phyloP scores from a whole-genome alignment of 2,113 vertebrate species.

The Anoplopoma fimbria region DNA sequence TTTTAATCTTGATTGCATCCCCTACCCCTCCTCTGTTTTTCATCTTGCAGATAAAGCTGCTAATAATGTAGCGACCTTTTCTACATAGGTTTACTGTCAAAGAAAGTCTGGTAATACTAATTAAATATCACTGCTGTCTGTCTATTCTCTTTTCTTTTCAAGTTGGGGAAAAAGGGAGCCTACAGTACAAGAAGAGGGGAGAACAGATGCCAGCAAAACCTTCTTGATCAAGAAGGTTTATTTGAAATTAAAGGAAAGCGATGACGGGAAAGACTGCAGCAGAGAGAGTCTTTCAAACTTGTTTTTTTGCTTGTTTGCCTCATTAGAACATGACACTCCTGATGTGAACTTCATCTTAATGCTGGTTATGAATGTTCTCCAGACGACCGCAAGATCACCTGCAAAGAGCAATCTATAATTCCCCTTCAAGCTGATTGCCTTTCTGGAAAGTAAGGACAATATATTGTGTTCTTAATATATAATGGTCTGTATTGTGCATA shows the following conservation, averaged over 20 bases:
- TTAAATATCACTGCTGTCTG: constrained; percentile 2
- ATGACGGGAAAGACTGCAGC: constrained; percentile 38
- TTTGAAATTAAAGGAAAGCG: constrained; percentile 46
- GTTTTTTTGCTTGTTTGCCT: constrained; percentile 64
- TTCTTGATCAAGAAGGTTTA: constrained; percentile 51
- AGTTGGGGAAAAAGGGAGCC: constrained; percentile 18
- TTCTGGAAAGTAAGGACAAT: constrained; percentile 55
- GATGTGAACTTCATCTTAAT: constrained; percentile 55
- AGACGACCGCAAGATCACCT: constrained; percentile 37
- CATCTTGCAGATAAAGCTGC: constrained; percentile 1
- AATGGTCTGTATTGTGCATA: constrained; percentile 71
- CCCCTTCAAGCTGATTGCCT: constrained; percentile 49
- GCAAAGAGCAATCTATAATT: constrained; percentile 54
- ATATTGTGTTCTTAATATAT: constrained; percentile 65
- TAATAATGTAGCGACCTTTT: constrained; percentile 1
- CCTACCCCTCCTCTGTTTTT: not conserved
- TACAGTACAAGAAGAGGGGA: constrained; percentile 19
- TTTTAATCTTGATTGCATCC: constrained; percentile 17
- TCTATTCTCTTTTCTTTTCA: constrained; percentile 13
- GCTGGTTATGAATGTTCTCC: constrained; percentile 62
- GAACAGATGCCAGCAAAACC: constrained; percentile 69
- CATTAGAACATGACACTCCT: constrained; percentile 54
- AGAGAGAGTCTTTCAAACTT: constrained; percentile 41
- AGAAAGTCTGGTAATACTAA: not conserved
- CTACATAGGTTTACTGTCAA: not conserved